Evolutionary conservation across 2,797 vertebrate species (phyloP).

Genomic region (Triplophysa bombifrons): DNA sequence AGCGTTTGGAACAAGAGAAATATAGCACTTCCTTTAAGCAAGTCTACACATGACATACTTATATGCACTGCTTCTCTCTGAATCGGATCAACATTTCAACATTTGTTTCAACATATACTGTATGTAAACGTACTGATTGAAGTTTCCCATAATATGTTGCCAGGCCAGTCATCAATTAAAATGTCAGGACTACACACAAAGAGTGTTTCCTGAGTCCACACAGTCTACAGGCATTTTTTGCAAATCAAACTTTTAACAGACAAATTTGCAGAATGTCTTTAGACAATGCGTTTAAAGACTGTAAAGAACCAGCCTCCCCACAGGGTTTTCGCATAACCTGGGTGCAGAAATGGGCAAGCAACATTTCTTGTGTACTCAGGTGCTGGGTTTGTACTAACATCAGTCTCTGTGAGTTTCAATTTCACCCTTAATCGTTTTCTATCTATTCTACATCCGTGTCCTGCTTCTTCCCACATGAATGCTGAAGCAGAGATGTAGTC

Average conservation of each 20-base stretch:
- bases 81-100: too few relatives aligned
- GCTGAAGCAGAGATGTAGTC: constrained; percentile 29
- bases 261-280: constrained; percentile 64
- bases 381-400: neutral
- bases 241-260: constrained; percentile 70
- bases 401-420: constrained; percentile 18
- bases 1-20: neutral
- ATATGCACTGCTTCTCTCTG: too few relatives aligned
- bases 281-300: constrained; percentile 60
- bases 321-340: constrained; percentile 40
- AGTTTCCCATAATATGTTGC: too few relatives aligned
- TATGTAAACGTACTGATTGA: too few relatives aligned
- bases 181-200: too few relatives aligned
- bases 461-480: neutral
- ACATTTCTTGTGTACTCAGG: neutral
- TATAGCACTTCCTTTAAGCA: neutral
- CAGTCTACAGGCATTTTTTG: constrained; percentile 63
- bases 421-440: neutral
- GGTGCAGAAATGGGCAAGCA: neutral
- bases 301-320: constrained; percentile 59
- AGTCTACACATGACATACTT: too few relatives aligned
- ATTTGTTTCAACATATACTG: too few relatives aligned
- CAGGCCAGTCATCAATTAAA: too few relatives aligned
- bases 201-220: too few relatives aligned
- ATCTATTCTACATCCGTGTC: neutral